Percentiles rank a stretch among this genome's conserved stretches.
Evolutionary conservation across 2,888 invertebrate genomes (phyloP).

Genomic region (Euzetes globulus): DNA sequence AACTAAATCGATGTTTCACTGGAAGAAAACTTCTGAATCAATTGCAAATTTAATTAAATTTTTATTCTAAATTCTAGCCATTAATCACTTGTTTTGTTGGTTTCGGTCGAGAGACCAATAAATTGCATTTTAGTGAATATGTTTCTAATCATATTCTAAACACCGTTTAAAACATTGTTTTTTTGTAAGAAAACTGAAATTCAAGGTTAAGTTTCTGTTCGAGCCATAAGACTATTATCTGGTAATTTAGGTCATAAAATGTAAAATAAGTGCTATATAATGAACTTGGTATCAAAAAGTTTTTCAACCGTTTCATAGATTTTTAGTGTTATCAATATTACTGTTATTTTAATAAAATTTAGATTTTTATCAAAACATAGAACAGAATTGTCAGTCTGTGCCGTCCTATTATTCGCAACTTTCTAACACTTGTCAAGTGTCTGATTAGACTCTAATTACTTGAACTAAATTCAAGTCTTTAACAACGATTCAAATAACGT

Average conservation of each 20-base stretch:
- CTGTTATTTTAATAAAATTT: no score
- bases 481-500: no score
- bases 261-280: slow-evolving; percentile 5
- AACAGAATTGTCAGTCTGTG: no score
- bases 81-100: background rate
- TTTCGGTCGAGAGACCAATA: background rate
- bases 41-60: background rate
- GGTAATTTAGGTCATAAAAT: slow-evolving; percentile 18
- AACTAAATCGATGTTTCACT: background rate
- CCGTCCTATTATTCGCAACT: no score
- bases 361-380: no score
- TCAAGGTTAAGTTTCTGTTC: background rate
- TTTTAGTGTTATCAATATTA: no score
- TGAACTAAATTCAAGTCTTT: no score
- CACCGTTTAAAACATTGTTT: background rate
- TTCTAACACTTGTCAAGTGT: no score
- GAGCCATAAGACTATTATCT: background rate
- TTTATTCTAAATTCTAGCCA: background rate
- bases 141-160: background rate
- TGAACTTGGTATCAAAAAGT: background rate
- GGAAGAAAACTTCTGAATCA: background rate
- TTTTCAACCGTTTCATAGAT: no score
- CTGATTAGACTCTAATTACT: no score
- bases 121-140: no score
- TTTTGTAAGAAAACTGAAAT: background rate